Evolutionary conservation across 2,113 vertebrate genomes (phyloP), one percentile per base, ranked within the genome.

Genomic region (Synchiropus splendidus): DNA sequence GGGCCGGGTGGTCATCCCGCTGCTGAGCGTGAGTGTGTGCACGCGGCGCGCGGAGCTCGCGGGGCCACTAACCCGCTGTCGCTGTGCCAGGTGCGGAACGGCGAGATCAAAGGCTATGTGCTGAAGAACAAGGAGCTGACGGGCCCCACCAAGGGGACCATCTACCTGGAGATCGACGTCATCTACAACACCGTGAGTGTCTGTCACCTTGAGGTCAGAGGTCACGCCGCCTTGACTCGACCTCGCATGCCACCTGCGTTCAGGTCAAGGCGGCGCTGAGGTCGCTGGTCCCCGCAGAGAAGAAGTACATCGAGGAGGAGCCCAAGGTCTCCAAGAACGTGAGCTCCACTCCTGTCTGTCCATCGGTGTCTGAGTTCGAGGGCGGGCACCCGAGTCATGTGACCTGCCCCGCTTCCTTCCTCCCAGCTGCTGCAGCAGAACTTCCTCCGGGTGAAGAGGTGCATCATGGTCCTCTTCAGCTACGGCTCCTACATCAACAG

Each of bases 111-210:
- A 84, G 84, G 86, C 57, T 97, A 93, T 86, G 68, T 88, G 83
- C 80, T 98, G 83, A 98, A 96, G 84, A 95, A 97, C 78, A 97
- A 95, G 81, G 85, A 92, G 78, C 88, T 98, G 85, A 98, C 91
- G 65, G 90, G 86, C 66, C 88, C 86, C 79, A 95, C 86, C 82
- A 95, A 98, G 83, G 94, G 94, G 79, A 77, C 86, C 85, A 86
- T 98, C 84, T 87, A 87, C 88, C 89, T 98, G 79, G 91, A 95
- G 86, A 86, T 92, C 51, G 90, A 97, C 63, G 88, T 96, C 83
- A 89, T 97, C 89, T 98, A 90, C 88, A 96, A 92, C 83, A 78
- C 84, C 52, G 92, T 97, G 89, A 90, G 92, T 86, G 75, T n/a
- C n/a, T n/a, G n/a, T n/a, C n/a, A 83, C 82, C 21, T 27, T 27